phyloP scores from a whole-genome alignment of 2,797 vertebrate genomes.

The Bovichtus diacanthus region DNA sequence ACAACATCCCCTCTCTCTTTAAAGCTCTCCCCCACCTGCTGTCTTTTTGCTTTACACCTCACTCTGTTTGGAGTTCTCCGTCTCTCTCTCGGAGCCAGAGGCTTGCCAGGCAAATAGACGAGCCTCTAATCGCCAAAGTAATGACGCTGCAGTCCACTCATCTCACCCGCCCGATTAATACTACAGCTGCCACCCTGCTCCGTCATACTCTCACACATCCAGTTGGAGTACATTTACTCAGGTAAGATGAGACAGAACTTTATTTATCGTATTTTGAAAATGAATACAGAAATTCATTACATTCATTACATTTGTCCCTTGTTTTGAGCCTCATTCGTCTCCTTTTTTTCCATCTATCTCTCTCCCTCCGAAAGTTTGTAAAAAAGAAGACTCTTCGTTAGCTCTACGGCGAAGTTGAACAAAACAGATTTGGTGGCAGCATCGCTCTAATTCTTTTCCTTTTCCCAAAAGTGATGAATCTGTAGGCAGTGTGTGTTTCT shows the following conservation, averaged over 20 bases:
- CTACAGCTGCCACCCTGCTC: constrained; percentile 54
- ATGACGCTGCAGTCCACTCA: constrained; percentile 67
- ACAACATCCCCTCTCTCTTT: constrained; percentile 39
- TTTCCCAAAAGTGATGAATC: constrained; percentile 17
- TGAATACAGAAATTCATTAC: too few relatives aligned
- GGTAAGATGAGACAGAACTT: too few relatives aligned
- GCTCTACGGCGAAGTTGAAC: constrained; percentile 2
- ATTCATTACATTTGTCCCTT: too few relatives aligned
- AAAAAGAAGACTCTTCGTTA: background rate
- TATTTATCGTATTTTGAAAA: too few relatives aligned
- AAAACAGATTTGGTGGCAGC: background rate
- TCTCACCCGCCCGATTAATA: constrained; percentile 78
- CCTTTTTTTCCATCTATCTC: background rate
- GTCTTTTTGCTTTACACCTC: constrained; percentile 31
- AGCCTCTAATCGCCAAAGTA: constrained; percentile 64
- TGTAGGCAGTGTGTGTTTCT: constrained; percentile 15
- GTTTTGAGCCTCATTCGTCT: background rate
- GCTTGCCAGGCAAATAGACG: constrained; percentile 51
- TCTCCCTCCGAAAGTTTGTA: background rate
- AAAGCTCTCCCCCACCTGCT: constrained; percentile 53
- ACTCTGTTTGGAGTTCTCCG: background rate
- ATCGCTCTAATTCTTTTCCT: background rate
- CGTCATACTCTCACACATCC: constrained; percentile 1
- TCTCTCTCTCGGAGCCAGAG: constrained; percentile 23
- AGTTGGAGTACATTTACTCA: too few relatives aligned